Conservation (phyloP, 2,888 invertebrate genomes). For the Diaprepes abbreviatus region DNA sequence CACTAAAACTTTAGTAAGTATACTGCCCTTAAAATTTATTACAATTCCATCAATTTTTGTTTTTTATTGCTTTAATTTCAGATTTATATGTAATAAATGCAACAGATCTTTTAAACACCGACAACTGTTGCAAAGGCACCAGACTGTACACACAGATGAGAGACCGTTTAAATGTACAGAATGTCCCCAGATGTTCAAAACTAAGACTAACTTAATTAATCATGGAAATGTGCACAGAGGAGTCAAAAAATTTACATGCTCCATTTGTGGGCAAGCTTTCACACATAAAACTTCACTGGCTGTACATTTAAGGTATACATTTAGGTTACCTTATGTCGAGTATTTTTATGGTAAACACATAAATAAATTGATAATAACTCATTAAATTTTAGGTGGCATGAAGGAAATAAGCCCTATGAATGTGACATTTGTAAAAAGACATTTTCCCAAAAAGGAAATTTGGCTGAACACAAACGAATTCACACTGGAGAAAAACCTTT, state of each 20-base stretch:
- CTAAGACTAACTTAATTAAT: slow-evolving; percentile 79
- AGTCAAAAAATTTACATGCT: slow-evolving; percentile 72
- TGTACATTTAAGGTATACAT: slow-evolving; percentile 74
- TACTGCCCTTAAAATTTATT: too few relatives aligned
- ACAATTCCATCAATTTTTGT: too few relatives aligned
- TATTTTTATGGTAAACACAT: too few relatives aligned
- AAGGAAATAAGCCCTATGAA: slow-evolving; percentile 77
- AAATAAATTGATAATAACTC: too few relatives aligned
- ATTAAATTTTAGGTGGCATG: slow-evolving; percentile 70
- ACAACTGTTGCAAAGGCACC: slow-evolving; percentile 81
- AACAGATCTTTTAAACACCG: slow-evolving; percentile 82
- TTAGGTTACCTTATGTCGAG: too few relatives aligned
- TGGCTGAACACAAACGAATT: slow-evolving; percentile 82
- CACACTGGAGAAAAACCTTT: slow-evolving; percentile 86
- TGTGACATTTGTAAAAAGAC: slow-evolving; percentile 80
- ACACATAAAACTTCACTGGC: slow-evolving; percentile 84
- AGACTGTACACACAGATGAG: slow-evolving; percentile 82
- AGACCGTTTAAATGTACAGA: slow-evolving; percentile 76
- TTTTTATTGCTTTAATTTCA: slow-evolving; percentile 56
- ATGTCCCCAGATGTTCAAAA: slow-evolving; percentile 76
- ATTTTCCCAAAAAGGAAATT: slow-evolving; percentile 84
- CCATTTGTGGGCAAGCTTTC: slow-evolving; percentile 80
- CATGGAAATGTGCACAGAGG: slow-evolving; percentile 82
- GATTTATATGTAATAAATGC: slow-evolving; percentile 83
- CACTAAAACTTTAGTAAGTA: too few relatives aligned